phyloP scores from a whole-genome alignment of 1,140 invertebrate species.

The Caerostris extrusa region DNA sequence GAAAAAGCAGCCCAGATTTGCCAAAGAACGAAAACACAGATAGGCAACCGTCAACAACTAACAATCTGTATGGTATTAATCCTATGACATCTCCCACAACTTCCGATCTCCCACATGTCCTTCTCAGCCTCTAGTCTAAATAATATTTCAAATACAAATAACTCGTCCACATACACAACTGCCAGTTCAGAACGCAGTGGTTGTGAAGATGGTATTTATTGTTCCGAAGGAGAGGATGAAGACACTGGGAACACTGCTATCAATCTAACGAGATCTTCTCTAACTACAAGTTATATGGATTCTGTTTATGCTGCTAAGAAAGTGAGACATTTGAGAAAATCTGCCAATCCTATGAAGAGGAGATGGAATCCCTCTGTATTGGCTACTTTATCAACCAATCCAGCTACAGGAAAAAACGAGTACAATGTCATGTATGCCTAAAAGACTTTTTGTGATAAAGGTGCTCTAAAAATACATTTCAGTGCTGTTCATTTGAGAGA shows the following conservation, averaged over 20 bases:
- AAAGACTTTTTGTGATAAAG: slow-evolving; percentile 99
- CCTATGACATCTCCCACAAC: slow-evolving; percentile 78
- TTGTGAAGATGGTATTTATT: slow-evolving; percentile 57
- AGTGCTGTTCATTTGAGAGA: slow-evolving; percentile 98
- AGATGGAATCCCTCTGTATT: slow-evolving; percentile 95
- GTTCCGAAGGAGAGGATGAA: slow-evolving; percentile 78
- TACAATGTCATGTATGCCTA: slow-evolving; percentile 98
- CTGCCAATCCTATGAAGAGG: slow-evolving; percentile 92
- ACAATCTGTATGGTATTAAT: slow-evolving; percentile 80
- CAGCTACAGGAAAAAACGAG: slow-evolving; percentile 96
- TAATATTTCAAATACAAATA: slow-evolving; percentile 81
- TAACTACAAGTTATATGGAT: slow-evolving; percentile 63
- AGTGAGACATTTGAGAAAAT: slow-evolving; percentile 86
- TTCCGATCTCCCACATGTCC: slow-evolving; percentile 76
- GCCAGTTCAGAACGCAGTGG: slow-evolving; percentile 42
- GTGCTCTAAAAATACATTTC: slow-evolving; percentile 99
- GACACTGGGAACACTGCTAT: slow-evolving; percentile 77
- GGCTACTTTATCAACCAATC: slow-evolving; percentile 94
- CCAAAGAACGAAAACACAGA: not conserved
- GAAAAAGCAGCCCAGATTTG: slow-evolving; percentile 67
- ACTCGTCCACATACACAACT: slow-evolving; percentile 81
- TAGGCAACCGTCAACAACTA: slow-evolving; percentile 78
- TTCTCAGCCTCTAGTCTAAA: slow-evolving; percentile 79
- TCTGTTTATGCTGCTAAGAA: slow-evolving; percentile 81
- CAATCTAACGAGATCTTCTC: slow-evolving; percentile 78